Percentiles rank a stretch among this genome's conserved stretches.
phyloP scores from a whole-genome alignment of 2,113 vertebrate genomes.

The Cariama cristata region DNA sequence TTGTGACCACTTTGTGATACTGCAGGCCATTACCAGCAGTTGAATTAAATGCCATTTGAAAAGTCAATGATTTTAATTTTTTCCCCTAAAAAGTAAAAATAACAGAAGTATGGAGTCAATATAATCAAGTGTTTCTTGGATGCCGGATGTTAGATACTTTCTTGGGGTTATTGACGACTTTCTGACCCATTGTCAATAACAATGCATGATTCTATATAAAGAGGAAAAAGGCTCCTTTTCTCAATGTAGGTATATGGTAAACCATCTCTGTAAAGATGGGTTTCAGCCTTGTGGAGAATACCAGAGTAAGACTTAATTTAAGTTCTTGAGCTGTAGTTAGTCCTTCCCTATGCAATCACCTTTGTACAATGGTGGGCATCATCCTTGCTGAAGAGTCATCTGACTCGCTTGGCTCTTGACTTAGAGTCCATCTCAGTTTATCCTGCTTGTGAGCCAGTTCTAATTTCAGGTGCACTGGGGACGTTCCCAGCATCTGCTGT shows the following conservation, averaged over 20 bases:
- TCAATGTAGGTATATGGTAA: not conserved
- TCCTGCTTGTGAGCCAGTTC: not conserved
- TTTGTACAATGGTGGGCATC: not conserved
- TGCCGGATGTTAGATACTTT: not conserved
- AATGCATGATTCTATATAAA: not conserved
- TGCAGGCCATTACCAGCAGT: not conserved
- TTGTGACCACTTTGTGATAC: not conserved
- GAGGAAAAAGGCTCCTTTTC: not conserved
- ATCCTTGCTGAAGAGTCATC: not conserved
- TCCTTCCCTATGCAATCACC: not conserved
- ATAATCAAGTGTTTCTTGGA: not conserved
- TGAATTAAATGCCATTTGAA: not conserved
- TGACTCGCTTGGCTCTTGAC: not conserved
- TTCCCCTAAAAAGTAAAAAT: not conserved
- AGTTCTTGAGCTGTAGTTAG: not conserved
- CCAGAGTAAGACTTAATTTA: not conserved
- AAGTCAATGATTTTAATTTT: not conserved
- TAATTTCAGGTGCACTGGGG: not conserved
- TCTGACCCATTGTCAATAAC: not conserved
- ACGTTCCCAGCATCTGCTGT: rapidly evolving
- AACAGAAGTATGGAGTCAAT: not conserved
- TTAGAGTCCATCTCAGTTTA: not conserved
- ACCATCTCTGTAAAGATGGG: not conserved
- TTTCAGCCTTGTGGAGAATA: not conserved
- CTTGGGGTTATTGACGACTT: not conserved